phyloP scores from a whole-genome alignment of 2,797 vertebrate genomes.

The Tamandua tetradactyla region DNA sequence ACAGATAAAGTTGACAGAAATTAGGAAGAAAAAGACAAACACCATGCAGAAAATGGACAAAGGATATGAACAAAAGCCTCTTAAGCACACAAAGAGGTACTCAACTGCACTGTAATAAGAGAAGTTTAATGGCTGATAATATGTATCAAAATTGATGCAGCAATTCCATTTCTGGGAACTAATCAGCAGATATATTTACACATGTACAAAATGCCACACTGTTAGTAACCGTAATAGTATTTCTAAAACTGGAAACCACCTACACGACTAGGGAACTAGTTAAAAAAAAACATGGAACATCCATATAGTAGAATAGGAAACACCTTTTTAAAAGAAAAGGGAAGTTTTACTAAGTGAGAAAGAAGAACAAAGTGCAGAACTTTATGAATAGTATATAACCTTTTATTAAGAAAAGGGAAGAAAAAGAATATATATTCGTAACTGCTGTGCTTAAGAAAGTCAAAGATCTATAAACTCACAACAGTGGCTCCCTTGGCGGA shows the following conservation, averaged over 20 bases:
- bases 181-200: rapidly evolving
- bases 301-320: background rate
- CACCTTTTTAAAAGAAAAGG: background rate
- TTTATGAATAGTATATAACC: rapidly evolving
- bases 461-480: rapidly evolving
- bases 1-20: background rate
- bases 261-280: background rate
- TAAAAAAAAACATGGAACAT: background rate
- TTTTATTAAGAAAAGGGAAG: background rate
- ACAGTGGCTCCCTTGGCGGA: rapidly evolving
- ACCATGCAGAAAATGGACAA: background rate
- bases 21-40: background rate
- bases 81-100: background rate
- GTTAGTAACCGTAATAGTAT: rapidly evolving
- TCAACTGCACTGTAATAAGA: background rate
- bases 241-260: background rate
- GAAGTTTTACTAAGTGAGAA: background rate
- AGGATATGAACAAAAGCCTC: background rate
- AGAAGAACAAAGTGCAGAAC: background rate
- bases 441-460: background rate
- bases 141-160: background rate
- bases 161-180: background rate
- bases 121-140: background rate
- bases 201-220: rapidly evolving
- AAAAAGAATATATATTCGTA: background rate